Base-by-base conservation (phyloP, 2,113 vertebrate genomes). In the Silurus asotus region DNA sequence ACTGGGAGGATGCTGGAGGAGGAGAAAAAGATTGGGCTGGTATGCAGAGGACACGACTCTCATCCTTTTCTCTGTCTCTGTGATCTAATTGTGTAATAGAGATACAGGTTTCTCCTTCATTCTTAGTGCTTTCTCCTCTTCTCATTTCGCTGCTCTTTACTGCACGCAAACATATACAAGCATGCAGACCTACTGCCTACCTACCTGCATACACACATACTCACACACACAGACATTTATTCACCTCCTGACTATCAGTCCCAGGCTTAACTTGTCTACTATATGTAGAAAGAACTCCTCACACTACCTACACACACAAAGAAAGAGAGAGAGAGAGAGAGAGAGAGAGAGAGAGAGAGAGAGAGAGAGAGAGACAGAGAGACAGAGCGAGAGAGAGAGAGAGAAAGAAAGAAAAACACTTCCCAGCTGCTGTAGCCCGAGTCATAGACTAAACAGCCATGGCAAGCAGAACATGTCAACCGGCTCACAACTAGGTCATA, bases 381-480 rank as follows among this genome's bases (percentile, higher is more conserved):
- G 37, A 37, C 2, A 37, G 37, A 37, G 37, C 2, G 37, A 37
- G 37, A 37, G 37, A 37, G 37, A 37, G 37, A 37, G 37, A 37
- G 37, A 37, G 37, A 37, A 2, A 37, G 2, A 37, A 2, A 37
- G 37, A 78, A 23, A 82, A 69, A 55, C 69, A 82, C 3, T 83
- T 78, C 84, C 79, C 89, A 89, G 76, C 75, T 84, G 82, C 28
- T 58, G 62, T 51, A 19, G 64, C 81, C 8, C 48, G 23, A 56
- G 59, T 45, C 37, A 58, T 81, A 89, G 88, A 89, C 89, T 89
- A 91, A 89, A 91, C 88, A 91, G 72, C 19, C 28, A 10, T 14
- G 25, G 10, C 25, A 17, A 65, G 65, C 28, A 51, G 70, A 83
- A 56, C 80, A 85, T 62, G 72, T 86, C 83, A 82, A 45, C 62